Base-by-base conservation (phyloP, 2,113 vertebrate species). In the Vidua chalybeata region DNA sequence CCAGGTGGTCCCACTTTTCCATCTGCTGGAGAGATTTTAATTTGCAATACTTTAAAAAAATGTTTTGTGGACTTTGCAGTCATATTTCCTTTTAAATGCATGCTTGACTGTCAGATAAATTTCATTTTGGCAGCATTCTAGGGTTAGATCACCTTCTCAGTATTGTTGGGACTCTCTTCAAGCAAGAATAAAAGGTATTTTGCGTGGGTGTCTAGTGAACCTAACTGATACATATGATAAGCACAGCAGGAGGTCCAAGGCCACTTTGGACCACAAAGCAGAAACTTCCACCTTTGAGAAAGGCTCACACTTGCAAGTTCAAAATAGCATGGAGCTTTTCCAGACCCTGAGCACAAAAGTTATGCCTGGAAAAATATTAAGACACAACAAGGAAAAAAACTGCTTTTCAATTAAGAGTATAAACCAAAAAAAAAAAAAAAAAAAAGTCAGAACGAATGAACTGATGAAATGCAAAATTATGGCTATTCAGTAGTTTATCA, bases 11-110 rank as follows among this genome's bases (percentile, higher is more conserved):
- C 35, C 39, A 72, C 49, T 92, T 96, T 82, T 68, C 85, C 64
- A 92, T 96, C 90, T 94, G 81, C 56, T 75, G 20, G 59, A 82
- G 30, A 72, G 17, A 75, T 83, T 87, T 85, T 69, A 88, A 91
- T 94, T 64, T 89, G 18, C 2, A 26, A 54, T 73, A 64, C 37
- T 77, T 81, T 62, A 11, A 0, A 18, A 58, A 62, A 71, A 63
- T 5, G 0, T 10, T 74, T 91, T 55, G 5, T 22, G 22, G 35
- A 22, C 17, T 64, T 88, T 74, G 2, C 6, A 45, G 27, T 61
- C 23, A 30, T 74, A 43, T 84, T 78, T 94, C 14, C 84, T 93
- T 88, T 49, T 35, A 72, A 92, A 90, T 78, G 13, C 10, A 64
- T 30, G 6, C 9, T 81, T 84, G 52, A 68, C 20, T 81, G 64